Evolutionary conservation across 2,888 invertebrate species (phyloP), one percentile per base, ranked within the genome.

Genomic region (Eupithecia abbreviata): DNA sequence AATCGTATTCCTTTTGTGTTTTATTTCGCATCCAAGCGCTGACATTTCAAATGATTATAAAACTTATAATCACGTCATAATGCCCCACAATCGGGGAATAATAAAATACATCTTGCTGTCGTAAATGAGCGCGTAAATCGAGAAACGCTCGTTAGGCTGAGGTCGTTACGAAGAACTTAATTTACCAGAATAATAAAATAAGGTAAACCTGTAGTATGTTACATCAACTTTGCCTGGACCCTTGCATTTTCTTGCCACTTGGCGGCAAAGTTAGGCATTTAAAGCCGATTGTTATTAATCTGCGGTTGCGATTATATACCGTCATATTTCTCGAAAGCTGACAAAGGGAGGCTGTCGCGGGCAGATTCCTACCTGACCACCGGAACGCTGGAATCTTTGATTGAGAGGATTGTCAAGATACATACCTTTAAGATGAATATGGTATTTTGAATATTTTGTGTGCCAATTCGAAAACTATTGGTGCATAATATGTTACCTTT

Each of bases 301-400:
- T 82, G 79, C 76, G 80, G 79, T 85, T 90, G 71, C 91, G 91
- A 89, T 91, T 90, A 81, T 76, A 82, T 90, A 93, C 92, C 92
- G 88, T 91, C 91, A 91, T 93, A 93, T 91, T 90, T 93, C 89
- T 92, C 85, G 82, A 84, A 84, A 88, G 86, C 87, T 89, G 90
- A 86, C 89, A 74, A 88, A 88, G 89, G 85, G 85, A 89, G 87
- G 82, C 85, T 86, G 86, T 88, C 87, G 87, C 82, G 87, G 86
- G 87, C 71, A 13, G 71, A 75, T 73, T 73, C 71, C 75, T 73
- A 51, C 72, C 66, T 75, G 75, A 82, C 81, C 81, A 82, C 83
- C 82, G 83, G 83, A 83, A 84, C 82, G 82, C 82, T 80, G 84
- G 84, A 85, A 82, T 85, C 78, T 85, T 82, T 82, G 79, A 85